phyloP scores from a whole-genome alignment of 2,113 vertebrate species.

The Leptocoma aspasia region DNA sequence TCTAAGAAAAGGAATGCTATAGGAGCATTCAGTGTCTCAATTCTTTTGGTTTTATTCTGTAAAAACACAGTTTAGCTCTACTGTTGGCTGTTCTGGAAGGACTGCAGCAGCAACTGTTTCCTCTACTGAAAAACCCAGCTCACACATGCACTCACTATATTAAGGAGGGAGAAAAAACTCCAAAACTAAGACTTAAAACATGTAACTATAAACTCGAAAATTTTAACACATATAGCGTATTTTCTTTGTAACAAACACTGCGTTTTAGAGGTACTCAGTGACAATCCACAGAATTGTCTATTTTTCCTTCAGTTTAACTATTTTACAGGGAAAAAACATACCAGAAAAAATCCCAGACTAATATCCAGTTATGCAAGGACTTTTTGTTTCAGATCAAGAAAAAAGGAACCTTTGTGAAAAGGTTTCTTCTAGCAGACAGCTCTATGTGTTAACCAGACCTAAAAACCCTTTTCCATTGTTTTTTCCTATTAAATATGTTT shows the following conservation, averaged over 20 bases:
- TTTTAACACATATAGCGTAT: not conserved
- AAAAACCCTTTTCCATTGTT: not conserved
- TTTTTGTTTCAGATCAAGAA: not conserved
- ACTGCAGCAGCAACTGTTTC: not conserved
- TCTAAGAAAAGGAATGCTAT: not conserved
- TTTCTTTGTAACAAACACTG: not conserved
- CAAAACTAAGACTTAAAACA: not conserved
- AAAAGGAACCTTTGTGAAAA: not conserved
- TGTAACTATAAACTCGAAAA: not conserved
- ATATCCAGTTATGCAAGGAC: not conserved
- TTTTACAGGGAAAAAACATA: not conserved
- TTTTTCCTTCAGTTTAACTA: not conserved
- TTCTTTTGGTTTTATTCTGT: not conserved
- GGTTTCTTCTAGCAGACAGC: not conserved
- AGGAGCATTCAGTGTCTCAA: not conserved
- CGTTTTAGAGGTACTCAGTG: not conserved
- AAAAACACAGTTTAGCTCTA: not conserved
- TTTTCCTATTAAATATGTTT: not conserved
- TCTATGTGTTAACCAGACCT: not conserved
- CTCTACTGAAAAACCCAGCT: not conserved
- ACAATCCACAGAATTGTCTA: not conserved
- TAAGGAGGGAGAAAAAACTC: not conserved
- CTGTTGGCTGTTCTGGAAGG: not conserved
- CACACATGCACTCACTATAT: fast-evolving
- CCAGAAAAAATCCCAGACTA: not conserved